Evolutionary conservation across 2,888 invertebrate genomes (phyloP), one percentile per base, ranked within the genome.

Genomic region (Leptarthrus brevirostris): DNA sequence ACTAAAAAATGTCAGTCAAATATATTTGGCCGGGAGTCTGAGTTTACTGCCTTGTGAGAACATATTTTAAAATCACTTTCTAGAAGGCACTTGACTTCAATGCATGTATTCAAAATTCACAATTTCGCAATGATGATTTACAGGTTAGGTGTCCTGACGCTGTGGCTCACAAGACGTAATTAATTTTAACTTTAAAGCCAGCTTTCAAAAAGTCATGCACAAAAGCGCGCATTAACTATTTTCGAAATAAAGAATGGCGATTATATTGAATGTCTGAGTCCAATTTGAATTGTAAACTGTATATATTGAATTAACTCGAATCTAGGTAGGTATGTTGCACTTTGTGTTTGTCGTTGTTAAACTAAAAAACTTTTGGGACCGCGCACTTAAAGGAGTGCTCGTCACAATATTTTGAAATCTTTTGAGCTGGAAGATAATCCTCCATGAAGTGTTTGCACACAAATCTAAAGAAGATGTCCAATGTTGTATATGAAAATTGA

Each of bases 1-100:
- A 40, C 36, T 26, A 53, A 10, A 36, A 81, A n/a, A n/a, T n/a
- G 84, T 84, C 85, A 85, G 85, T 85, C 85, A 84, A 83, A 84
- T 83, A 81, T 79, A 76, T 79, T 79, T 81, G 83, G 83, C 84
- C 83, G 82, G 81, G 82, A 80, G 77, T 80, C 80, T 81, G 80
- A 78, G 20, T 53, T 53, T 22, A 20, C 53, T 53, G 22, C 20
- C 20, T 53, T n/a, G 8, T 53, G 6, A 20, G 5, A n/a, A 8
- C 24, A 66, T 18, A 66, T n/a, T 66, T 66, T n/a, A n/a, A n/a
- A n/a, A n/a, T n/a, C n/a, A n/a, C n/a, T n/a, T 61, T 56, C 36
- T 61, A 40, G 26, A 61, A 61, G 61, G 61, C 61, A 66, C 47
- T 66, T 47, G 44, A 66, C 26, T 49, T n/a, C 47, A 49, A 66